phyloP scores from a whole-genome alignment of 30 jellyfish, hydroid and myxozoan species.

The Hydractinia echinata region DNA sequence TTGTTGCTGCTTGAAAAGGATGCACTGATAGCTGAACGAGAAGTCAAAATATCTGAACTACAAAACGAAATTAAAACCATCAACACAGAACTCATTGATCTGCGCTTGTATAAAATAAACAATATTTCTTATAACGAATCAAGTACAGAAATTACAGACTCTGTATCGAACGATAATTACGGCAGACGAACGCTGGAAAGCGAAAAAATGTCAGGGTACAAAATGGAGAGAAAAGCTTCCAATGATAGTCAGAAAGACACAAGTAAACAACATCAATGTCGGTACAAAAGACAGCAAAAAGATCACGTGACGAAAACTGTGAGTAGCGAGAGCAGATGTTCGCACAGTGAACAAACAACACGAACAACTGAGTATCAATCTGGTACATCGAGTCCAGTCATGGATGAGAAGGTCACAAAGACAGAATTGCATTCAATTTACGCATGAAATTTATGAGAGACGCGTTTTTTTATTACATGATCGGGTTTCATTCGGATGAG shows the following conservation, averaged over 20 bases:
- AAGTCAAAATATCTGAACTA: slow-evolving; percentile 13
- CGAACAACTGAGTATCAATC: no score
- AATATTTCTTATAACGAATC: not conserved
- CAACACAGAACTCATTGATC: slow-evolving; percentile 22
- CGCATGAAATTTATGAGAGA: slow-evolving; percentile 84
- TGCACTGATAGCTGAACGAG: slow-evolving; percentile 10
- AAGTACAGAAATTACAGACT: no score
- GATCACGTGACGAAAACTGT: not conserved
- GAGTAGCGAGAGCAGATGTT: not conserved
- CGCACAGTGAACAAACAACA: no score
- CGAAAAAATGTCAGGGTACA: no score
- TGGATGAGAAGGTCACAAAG: slow-evolving; percentile 27
- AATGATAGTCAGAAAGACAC: no score
- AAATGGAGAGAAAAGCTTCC: no score
- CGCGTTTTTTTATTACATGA: slow-evolving; percentile 90
- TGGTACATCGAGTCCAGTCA: no score
- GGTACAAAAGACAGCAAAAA: not conserved
- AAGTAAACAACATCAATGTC: no score
- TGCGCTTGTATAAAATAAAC: not conserved
- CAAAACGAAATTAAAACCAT: slow-evolving; percentile 21
- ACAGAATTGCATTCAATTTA: slow-evolving; percentile 54
- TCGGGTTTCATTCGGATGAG: slow-evolving; percentile 94
- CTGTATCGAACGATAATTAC: no score
- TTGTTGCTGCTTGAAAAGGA: slow-evolving; percentile 17
- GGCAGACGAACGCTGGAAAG: no score